A percentile compares a stretch with the other conserved stretches of the same genome.
Evolutionary conservation across 2,113 vertebrate species (phyloP).

Genomic region (Barbus barbus): DNA sequence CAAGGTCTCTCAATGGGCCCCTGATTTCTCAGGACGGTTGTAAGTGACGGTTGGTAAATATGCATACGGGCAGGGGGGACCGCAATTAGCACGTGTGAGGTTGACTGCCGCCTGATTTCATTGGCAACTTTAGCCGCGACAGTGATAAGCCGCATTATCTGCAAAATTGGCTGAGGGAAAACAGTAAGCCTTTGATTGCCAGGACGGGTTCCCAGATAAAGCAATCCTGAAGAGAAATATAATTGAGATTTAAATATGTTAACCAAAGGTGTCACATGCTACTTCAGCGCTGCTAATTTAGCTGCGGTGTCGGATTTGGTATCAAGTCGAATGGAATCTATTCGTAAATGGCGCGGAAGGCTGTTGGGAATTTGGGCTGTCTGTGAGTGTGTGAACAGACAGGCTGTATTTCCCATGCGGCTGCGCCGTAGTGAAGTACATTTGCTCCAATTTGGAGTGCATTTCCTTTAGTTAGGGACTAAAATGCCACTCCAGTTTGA

Average conservation of each 20-base stretch:
- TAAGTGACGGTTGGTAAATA: conserved; percentile 99
- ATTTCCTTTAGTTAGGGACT: conserved; percentile 79
- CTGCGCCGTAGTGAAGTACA: conserved; percentile 83
- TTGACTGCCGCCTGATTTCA: conserved; percentile 97
- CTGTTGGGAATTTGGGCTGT: conserved; percentile 82
- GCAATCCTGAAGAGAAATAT: conserved; percentile 99
- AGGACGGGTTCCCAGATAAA: conserved; percentile 99
- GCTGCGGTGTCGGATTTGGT: conserved; percentile 94
- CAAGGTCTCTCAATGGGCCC: conserved; percentile 92
- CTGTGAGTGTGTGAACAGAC: conserved; percentile 71
- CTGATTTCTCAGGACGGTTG: conserved; percentile 99
- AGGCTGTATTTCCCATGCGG: conserved; percentile 77
- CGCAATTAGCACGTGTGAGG: conserved; percentile 96
- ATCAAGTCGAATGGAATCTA: conserved; percentile 86
- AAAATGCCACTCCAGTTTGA: neutral
- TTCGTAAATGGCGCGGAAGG: conserved; percentile 86
- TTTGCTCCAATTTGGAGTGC: conserved; percentile 83
- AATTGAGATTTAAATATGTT: conserved; percentile 99
- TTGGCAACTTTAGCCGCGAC: conserved; percentile 98
- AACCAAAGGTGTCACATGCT: conserved; percentile 97
- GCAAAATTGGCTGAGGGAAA: conserved; percentile 99
- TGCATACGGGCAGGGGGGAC: conserved; percentile 82
- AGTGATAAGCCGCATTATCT: conserved; percentile 99
- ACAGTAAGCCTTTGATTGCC: conserved; percentile 99
- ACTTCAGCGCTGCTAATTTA: conserved; percentile 94